Conservation (phyloP, 2,797 vertebrate species). For the Cynodonichthys magdalenae region DNA sequence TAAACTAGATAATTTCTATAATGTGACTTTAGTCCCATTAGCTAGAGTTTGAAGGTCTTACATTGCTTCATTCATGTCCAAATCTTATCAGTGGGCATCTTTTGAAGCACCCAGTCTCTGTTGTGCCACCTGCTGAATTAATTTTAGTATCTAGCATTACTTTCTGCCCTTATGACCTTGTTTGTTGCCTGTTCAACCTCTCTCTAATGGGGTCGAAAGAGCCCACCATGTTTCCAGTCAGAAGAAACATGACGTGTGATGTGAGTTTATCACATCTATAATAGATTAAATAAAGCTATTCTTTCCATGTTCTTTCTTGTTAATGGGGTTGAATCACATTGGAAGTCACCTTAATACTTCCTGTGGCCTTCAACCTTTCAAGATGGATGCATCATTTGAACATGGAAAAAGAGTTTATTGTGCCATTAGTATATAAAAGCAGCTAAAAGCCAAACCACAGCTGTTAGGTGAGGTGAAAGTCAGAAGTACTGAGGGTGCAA, state of each 20-base stretch:
- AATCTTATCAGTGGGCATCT: slow-evolving; percentile 10
- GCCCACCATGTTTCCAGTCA: slow-evolving; percentile 12
- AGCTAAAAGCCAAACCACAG: not conserved
- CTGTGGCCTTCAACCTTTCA: slow-evolving; percentile 5
- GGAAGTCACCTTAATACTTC: slow-evolving; percentile 25
- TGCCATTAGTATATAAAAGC: slow-evolving; percentile 55
- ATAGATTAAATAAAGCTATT: slow-evolving; percentile 36
- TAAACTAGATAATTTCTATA: too few relatives aligned
- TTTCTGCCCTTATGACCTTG: slow-evolving; percentile 35
- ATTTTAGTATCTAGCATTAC: slow-evolving; percentile 26
- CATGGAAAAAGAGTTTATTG: slow-evolving; percentile 8
- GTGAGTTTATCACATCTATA: slow-evolving; percentile 25
- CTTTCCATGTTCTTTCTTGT: slow-evolving; percentile 1
- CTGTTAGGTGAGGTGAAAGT: slow-evolving; percentile 6
- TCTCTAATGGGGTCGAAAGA: slow-evolving; percentile 5
- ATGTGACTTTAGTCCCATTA: not conserved
- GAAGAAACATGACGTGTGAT: not conserved
- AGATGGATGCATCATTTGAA: not conserved
- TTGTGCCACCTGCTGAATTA: slow-evolving; percentile 44
- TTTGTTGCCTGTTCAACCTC: slow-evolving; percentile 5
- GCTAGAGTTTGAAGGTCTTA: slow-evolving; percentile 1
- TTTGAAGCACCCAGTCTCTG: slow-evolving; percentile 14
- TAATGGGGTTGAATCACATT: slow-evolving; percentile 8
- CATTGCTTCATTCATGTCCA: not conserved
- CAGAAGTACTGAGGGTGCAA: slow-evolving; percentile 1